Evolutionary conservation across 2,113 vertebrate species (phyloP).

Genomic region (Prunella himalayana): DNA sequence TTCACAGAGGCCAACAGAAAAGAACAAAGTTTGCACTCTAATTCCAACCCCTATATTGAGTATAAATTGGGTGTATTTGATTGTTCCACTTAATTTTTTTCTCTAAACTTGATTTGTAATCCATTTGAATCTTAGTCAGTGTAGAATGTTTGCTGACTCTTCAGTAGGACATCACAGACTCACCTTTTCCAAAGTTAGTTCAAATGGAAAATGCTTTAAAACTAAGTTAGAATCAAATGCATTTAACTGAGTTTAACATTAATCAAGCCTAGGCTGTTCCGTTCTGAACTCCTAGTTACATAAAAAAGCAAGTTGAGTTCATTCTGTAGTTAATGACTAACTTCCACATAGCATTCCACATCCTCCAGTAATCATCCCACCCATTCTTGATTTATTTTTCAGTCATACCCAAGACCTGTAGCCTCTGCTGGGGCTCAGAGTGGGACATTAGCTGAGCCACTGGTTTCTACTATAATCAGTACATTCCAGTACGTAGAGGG

Average conservation of each 20-base stretch:
- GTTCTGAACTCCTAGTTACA: not conserved
- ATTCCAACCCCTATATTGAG: not conserved
- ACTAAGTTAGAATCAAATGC: not conserved
- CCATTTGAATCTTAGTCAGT: not conserved
- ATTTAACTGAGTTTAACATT: not conserved
- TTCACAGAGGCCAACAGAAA: not conserved
- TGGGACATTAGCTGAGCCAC: not conserved
- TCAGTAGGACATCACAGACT: not conserved
- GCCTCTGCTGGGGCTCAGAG: not conserved
- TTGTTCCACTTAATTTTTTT: not conserved
- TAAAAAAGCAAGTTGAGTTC: not conserved
- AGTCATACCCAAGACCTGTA: not conserved
- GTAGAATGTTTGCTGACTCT: not conserved
- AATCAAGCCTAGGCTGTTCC: not conserved
- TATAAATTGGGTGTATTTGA: not conserved
- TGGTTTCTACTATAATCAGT: not conserved
- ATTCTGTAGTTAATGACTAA: not conserved
- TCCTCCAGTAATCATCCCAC: not conserved
- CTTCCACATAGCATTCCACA: not conserved
- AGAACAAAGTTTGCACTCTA: not conserved
- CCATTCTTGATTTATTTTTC: not conserved
- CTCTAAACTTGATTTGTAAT: not conserved
- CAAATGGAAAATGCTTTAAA: not conserved
- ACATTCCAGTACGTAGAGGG: not conserved
- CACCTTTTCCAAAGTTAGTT: not conserved